Percentiles rank a stretch among this genome's conserved stretches.
Conservation (phyloP, 2,888 invertebrate genomes). For the Himalopsyche anomala region DNA sequence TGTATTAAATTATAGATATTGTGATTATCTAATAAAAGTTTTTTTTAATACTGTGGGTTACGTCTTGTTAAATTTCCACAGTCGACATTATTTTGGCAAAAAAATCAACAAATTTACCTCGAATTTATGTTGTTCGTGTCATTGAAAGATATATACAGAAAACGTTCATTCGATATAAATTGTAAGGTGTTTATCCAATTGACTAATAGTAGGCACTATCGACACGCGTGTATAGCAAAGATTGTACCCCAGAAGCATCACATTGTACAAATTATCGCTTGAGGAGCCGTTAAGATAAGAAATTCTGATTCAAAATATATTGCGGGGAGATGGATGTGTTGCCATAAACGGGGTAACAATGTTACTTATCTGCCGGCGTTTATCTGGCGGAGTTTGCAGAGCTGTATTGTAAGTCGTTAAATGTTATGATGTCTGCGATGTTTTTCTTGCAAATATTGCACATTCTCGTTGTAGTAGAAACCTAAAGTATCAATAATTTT, state of each 20-base stretch:
- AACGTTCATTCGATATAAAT: no score
- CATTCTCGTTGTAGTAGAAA: background rate
- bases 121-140: no score
- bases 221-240: constrained; percentile 11
- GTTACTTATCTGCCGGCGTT: constrained; percentile 38
- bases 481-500: no score
- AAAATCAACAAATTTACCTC: no score
- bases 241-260: constrained; percentile 2
- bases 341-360: constrained; percentile 1
- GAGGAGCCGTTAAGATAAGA: constrained; percentile 60
- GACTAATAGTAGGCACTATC: background rate
- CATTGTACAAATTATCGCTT: constrained; percentile 60
- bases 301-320: constrained; percentile 52
- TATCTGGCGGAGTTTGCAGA: constrained; percentile 41
- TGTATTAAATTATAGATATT: no score
- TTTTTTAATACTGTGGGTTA: no score
- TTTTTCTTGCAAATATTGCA: constrained; percentile 33
- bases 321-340: constrained; percentile 45
- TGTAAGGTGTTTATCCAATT: background rate
- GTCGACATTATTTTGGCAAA: no score
- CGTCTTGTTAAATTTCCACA: no score
- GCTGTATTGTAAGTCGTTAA: constrained; percentile 44
- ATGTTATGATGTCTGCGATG: constrained; percentile 45
- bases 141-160: no score
- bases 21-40: no score